A percentile compares a stretch with the other conserved stretches of the same genome.
These are phyloP conservation scores for Drosophila birchii DNA, from an alignment of 2,888 invertebrate genomes.

Conservation along the genomic window DNA sequence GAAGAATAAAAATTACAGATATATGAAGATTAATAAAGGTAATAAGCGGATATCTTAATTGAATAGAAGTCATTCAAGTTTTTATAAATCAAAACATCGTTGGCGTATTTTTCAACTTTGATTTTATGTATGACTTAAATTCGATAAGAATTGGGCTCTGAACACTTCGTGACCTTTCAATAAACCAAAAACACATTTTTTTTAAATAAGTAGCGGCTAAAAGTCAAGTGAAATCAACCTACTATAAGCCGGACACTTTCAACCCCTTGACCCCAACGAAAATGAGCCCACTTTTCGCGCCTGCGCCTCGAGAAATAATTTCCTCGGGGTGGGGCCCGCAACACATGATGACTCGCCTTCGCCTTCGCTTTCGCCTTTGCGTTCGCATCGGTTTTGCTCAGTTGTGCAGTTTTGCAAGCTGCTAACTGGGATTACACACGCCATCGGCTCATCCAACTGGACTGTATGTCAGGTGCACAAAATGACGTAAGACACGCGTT, in stretches of 20 bases:
- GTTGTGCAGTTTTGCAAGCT: conserved; percentile 50
- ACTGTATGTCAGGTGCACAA: conserved; percentile 45
- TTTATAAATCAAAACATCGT: too few relatives aligned
- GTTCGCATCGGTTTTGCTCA: conserved; percentile 59
- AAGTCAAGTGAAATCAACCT: conserved; percentile 20
- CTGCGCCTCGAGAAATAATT: conserved; percentile 53
- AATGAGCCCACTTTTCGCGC: conserved; percentile 48
- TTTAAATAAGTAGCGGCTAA: neutral
- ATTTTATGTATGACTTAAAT: too few relatives aligned
- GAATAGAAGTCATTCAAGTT: too few relatives aligned
- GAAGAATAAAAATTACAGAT: neutral
- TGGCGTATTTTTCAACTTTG: too few relatives aligned
- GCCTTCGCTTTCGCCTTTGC: conserved; percentile 25
- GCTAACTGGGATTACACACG: conserved; percentile 49
- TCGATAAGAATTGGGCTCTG: too few relatives aligned
- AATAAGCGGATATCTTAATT: neutral
- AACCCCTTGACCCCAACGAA: neutral
- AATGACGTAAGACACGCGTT: conserved; percentile 68
- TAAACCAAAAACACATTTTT: too few relatives aligned
- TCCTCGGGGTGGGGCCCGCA: conserved; percentile 58
- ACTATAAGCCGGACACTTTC: conserved; percentile 1
- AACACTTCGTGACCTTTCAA: too few relatives aligned
- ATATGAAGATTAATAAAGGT: neutral
- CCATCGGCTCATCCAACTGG: conserved; percentile 50
- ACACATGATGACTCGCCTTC: conserved; percentile 39